Conservation (phyloP, 2,797 vertebrate genomes). For the Characodon lateralis region DNA sequence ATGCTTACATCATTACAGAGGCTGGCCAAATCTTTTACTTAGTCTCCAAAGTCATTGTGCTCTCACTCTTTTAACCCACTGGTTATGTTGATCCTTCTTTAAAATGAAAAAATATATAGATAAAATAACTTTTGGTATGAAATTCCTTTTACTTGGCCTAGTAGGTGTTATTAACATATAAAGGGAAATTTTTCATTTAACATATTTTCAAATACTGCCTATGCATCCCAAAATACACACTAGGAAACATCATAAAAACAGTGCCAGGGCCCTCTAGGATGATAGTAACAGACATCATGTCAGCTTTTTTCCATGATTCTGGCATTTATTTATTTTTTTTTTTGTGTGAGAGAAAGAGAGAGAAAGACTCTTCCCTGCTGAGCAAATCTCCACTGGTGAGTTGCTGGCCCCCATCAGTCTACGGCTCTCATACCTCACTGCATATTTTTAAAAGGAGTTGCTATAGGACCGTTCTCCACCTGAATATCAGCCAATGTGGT, state of each 20-base stretch:
- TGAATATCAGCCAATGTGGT: not conserved
- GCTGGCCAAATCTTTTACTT: not conserved
- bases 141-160: not conserved
- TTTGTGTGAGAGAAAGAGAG: not conserved
- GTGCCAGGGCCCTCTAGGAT: not conserved
- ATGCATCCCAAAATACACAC: not conserved
- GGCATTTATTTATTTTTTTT: not conserved
- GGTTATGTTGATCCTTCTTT: not conserved
- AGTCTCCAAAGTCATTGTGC: not conserved
- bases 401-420: not conserved
- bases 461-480: not conserved
- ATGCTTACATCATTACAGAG: not conserved
- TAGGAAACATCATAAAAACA: not conserved
- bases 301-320: not conserved
- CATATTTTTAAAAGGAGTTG: not conserved
- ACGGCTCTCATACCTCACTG: not conserved
- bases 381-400: not conserved
- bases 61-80: not conserved
- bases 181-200: not conserved
- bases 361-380: not conserved
- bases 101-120: not conserved
- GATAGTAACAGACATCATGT: conserved; percentile 1
- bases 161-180: not conserved
- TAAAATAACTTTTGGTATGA: not conserved
- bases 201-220: not conserved